phyloP scores from a whole-genome alignment of 2,888 invertebrate genomes.

The Meghimatium bilineatum region DNA sequence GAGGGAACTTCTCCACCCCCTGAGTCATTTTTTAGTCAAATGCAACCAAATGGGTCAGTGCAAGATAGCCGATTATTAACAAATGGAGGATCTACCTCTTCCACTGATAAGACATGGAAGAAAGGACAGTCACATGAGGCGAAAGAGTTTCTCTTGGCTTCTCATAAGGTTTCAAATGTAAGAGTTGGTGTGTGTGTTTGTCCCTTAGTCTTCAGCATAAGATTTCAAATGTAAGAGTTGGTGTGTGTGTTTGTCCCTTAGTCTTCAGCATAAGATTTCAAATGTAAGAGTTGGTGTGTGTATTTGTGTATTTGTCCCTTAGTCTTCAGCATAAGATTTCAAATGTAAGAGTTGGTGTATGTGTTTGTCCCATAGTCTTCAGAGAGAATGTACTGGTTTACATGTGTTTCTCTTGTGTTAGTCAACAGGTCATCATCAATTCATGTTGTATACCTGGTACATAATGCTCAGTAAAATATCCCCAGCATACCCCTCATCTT shows the following conservation, averaged over 20 bases:
- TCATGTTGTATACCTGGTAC: too few species aligned
- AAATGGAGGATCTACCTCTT: neutral
- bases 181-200: constrained; percentile 24
- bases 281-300: constrained; percentile 36
- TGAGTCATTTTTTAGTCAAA: constrained; percentile 36
- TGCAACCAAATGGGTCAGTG: constrained; percentile 5
- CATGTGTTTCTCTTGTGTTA: too few species aligned
- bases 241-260: too few species aligned
- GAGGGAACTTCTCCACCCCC: constrained; percentile 47
- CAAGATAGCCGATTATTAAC: constrained; percentile 10
- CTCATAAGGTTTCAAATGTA: constrained; percentile 44
- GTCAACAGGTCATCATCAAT: too few species aligned
- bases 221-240: constrained; percentile 41
- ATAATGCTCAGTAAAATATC: too few species aligned
- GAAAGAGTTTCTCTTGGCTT: constrained; percentile 41
- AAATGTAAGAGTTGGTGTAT: constrained; percentile 33
- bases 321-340: constrained; percentile 36
- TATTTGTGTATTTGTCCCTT: too few species aligned
- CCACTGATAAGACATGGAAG: neutral
- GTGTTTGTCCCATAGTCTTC: too few species aligned
- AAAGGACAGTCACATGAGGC: constrained; percentile 30
- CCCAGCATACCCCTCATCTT: too few species aligned
- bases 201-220: constrained; percentile 29
- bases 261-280: constrained; percentile 35
- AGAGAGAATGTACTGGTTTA: too few species aligned